Evolutionary conservation across 2,888 invertebrate species (phyloP), one percentile per base, ranked within the genome.

Genomic region (Chloroclysta siterata): DNA sequence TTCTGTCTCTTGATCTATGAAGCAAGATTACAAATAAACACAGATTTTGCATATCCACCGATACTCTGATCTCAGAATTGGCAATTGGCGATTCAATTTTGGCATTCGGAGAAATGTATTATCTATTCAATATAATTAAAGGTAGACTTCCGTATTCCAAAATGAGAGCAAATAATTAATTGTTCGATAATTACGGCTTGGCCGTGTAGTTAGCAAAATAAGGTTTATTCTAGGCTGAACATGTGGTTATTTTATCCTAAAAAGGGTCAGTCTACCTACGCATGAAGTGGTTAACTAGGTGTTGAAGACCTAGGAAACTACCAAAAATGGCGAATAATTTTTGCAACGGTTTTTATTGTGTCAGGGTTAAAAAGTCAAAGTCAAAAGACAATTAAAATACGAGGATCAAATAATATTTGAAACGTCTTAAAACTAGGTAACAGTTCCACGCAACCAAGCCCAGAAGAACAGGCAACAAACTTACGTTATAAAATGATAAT

Each of bases 11-110:
- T 68, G 46, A 33, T 72, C 72, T 72, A 36, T 70, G 70, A 1
- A 8, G 6, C 66, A 62, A 69, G 69, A 71, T 74, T 66, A 68
- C 66, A 68, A 70, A 69, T 72, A 72, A 74, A 75, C 73, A 72
- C 62, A 66, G 41, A 65, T 73, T 74, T 75, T 72, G 75, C 75
- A 74, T 76, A 71, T 71, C 66, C 60, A 62, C 56, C 52, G 56
- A 54, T 66, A 66, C 63, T 58, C 55, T 47, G 61, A 63, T 66
- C 64, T 68, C 53, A 58, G 64, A 64, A 63, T 65, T 63, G 53
- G 54, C 53, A 46, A 62, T 65, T 68, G 53, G 63, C 63, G 47
- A 60, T 53, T 60, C 51, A 39, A 11, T 46, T 53, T 57, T 36
- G 51, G 55, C 50, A 44, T 50, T 53, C 10, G 47, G 42, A 53